A percentile compares a stretch with the other conserved stretches of the same genome.
Conservation (phyloP, 2,797 vertebrate species). For the Basileuterus tristriatus region DNA sequence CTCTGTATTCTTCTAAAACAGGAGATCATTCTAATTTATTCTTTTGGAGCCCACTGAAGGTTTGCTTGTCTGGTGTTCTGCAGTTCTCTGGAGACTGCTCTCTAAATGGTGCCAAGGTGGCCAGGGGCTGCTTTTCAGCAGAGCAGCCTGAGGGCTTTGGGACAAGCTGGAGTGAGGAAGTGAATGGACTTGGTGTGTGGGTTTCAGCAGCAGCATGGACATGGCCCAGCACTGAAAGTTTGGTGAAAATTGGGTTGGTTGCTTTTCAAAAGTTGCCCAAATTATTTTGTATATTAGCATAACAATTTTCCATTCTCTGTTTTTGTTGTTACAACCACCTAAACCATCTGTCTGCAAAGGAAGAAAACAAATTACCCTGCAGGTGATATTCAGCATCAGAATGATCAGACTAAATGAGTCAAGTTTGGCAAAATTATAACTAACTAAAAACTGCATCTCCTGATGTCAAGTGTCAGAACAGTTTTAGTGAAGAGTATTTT, state of each 20-base stretch:
- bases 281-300: neutral
- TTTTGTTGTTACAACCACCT: neutral
- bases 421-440: neutral
- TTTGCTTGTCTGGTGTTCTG: neutral
- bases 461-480: neutral
- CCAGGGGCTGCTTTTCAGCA: neutral
- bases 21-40: neutral
- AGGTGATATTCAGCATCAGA: neutral
- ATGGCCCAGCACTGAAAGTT: neutral
- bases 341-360: neutral
- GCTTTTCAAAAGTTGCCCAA: neutral
- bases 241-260: neutral
- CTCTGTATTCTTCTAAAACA: neutral
- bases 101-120: neutral
- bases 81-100: neutral
- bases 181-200: neutral
- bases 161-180: neutral
- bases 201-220: neutral
- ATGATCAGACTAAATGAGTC: neutral
- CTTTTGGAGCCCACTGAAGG: neutral
- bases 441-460: neutral
- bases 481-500: neutral
- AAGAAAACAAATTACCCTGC: neutral
- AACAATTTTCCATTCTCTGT: neutral
- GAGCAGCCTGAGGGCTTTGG: neutral